Percentiles rank a stretch among this genome's conserved stretches.
phyloP scores from a whole-genome alignment of 2,888 invertebrate genomes.

The Neria commutata region DNA sequence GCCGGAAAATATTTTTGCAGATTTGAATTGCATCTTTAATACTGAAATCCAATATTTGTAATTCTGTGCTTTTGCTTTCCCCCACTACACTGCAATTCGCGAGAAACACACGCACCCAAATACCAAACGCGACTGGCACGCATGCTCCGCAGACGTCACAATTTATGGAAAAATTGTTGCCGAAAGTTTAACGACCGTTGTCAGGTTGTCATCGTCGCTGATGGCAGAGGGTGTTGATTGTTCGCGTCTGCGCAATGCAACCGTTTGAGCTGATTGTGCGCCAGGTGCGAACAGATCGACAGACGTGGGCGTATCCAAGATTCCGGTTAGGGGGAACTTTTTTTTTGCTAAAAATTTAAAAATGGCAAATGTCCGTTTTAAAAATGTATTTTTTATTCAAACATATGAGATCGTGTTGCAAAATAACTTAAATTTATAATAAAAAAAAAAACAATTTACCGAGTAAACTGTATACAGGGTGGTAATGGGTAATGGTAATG shows the following conservation, averaged over 20 bases:
- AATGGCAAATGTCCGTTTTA: too few species aligned
- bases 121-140: slow-evolving; percentile 38
- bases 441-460: too few species aligned
- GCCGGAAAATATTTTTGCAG: not conserved
- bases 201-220: not conserved
- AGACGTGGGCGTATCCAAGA: too few species aligned
- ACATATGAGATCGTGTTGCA: too few species aligned
- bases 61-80: not conserved
- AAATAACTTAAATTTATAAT: too few species aligned
- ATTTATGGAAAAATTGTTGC: slow-evolving; percentile 43
- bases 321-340: too few species aligned
- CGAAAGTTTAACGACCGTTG: slow-evolving; percentile 54
- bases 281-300: too few species aligned
- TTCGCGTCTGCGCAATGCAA: not conserved
- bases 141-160: slow-evolving; percentile 33
- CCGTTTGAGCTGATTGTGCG: too few species aligned
- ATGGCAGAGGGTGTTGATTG: not conserved
- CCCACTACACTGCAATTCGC: not conserved
- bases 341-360: too few species aligned
- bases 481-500: too few species aligned
- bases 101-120: slow-evolving; percentile 32
- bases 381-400: too few species aligned
- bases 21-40: not conserved
- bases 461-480: too few species aligned
- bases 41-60: not conserved